Evolutionary conservation across 2,888 invertebrate species (phyloP).

Genomic region (Luffia ferchaultella): DNA sequence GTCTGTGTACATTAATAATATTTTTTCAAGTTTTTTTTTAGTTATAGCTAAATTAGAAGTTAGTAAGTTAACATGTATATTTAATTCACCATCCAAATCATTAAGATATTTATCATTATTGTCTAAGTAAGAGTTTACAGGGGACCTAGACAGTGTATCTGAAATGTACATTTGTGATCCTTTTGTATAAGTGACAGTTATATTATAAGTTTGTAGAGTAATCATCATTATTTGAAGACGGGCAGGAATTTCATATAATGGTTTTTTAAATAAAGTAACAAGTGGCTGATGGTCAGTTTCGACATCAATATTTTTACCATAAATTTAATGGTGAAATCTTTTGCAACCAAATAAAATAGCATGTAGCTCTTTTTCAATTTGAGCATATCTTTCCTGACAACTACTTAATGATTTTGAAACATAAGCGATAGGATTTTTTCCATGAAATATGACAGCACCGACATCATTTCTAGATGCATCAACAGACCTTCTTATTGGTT

Average conservation of each 20-base stretch:
- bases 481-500: slow-evolving; percentile 8
- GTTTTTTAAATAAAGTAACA: slow-evolving; percentile 6
- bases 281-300: slow-evolving; percentile 9
- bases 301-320: slow-evolving; percentile 6
- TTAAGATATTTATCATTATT: slow-evolving; percentile 4
- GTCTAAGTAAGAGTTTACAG: too few species aligned
- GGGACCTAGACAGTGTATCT: too few species aligned
- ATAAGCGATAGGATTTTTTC: slow-evolving; percentile 18
- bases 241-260: slow-evolving; percentile 6
- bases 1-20: too few species aligned
- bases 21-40: too few species aligned
- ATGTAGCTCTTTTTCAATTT: slow-evolving; percentile 17
- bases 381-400: slow-evolving; percentile 16
- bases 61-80: slow-evolving; percentile 1
- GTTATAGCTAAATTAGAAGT: background rate
- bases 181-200: slow-evolving; percentile 6
- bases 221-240: slow-evolving; percentile 8
- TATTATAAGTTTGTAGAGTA: slow-evolving; percentile 7
- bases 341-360: slow-evolving; percentile 17
- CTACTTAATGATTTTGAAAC: slow-evolving; percentile 13
- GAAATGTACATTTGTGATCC: slow-evolving; percentile 2
- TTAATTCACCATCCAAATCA: slow-evolving; percentile 1
- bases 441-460: slow-evolving; percentile 17
- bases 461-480: slow-evolving; percentile 16
- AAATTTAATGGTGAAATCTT: slow-evolving; percentile 14